Conservation (phyloP, 2,888 invertebrate species). For the Cyaniris semiargus region DNA sequence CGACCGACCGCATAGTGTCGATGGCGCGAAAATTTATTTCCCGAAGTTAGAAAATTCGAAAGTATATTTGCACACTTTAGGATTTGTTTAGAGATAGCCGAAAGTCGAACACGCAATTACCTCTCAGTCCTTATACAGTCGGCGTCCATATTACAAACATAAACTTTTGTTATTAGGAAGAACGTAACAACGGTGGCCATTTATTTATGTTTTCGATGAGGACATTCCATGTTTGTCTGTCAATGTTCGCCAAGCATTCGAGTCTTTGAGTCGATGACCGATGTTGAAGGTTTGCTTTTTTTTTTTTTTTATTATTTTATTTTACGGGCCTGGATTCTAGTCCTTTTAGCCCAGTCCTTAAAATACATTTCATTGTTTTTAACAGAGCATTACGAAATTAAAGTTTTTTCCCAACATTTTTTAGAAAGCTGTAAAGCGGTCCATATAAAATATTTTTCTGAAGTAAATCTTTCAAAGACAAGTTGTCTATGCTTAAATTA, state of each 20-base stretch:
- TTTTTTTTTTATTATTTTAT: too few relatives aligned
- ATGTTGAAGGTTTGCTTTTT: slow-evolving; percentile 9
- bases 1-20: slow-evolving; percentile 49
- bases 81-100: slow-evolving; percentile 49
- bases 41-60: slow-evolving; percentile 41
- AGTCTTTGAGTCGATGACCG: slow-evolving; percentile 49
- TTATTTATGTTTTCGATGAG: slow-evolving; percentile 74
- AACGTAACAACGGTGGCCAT: slow-evolving; percentile 79
- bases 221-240: slow-evolving; percentile 52
- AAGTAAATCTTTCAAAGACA: too few relatives aligned
- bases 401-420: too few relatives aligned
- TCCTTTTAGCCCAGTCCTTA: too few relatives aligned
- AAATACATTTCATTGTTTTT: too few relatives aligned
- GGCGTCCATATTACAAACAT: slow-evolving; percentile 77
- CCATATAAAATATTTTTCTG: too few relatives aligned
- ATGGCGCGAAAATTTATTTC: slow-evolving; percentile 76
- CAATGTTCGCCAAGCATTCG: slow-evolving; percentile 52
- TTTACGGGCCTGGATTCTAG: too few relatives aligned
- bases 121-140: slow-evolving; percentile 57
- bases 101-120: slow-evolving; percentile 48
- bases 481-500: too few relatives aligned
- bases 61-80: slow-evolving; percentile 48
- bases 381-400: too few relatives aligned
- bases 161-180: slow-evolving; percentile 64
- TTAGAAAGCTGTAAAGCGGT: too few relatives aligned